phyloP scores from a whole-genome alignment of 2,113 vertebrate genomes.

The Rana temporaria region DNA sequence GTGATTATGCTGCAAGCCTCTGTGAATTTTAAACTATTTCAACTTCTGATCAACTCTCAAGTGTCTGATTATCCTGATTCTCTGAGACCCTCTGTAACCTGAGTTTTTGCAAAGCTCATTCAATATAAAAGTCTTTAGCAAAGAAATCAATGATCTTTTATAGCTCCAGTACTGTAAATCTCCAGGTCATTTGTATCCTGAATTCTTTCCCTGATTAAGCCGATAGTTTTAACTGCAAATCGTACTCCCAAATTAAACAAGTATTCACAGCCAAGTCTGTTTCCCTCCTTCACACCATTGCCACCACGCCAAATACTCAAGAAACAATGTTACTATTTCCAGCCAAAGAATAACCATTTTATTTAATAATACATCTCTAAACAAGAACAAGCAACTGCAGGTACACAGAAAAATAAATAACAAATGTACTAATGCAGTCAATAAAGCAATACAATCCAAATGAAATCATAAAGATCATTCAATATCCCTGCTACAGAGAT shows the following conservation, averaged over 20 bases:
- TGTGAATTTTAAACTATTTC: constrained; percentile 37
- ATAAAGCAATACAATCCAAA: too few relatives aligned
- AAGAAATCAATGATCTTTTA: constrained; percentile 43
- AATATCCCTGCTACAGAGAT: too few relatives aligned
- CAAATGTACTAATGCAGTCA: too few relatives aligned
- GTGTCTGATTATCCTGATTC: constrained; percentile 38
- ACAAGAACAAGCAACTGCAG: background rate
- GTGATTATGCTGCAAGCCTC: constrained; percentile 33
- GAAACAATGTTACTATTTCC: too few relatives aligned
- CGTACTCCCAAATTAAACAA: background rate
- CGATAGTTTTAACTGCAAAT: background rate
- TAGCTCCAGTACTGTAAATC: constrained; percentile 21
- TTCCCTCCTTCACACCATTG: too few relatives aligned
- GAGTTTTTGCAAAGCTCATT: constrained; percentile 23
- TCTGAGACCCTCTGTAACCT: constrained; percentile 19
- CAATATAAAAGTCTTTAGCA: constrained; percentile 27
- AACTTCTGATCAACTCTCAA: constrained; percentile 50
- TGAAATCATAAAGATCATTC: too few relatives aligned
- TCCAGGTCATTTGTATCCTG: constrained; percentile 23
- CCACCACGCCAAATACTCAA: too few relatives aligned
- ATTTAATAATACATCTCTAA: background rate
- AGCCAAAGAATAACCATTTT: too few relatives aligned
- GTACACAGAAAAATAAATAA: too few relatives aligned
- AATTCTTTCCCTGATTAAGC: background rate
- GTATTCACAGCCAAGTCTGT: background rate